Evolutionary conservation across 2,797 vertebrate species (phyloP), one percentile per base, ranked within the genome.

Genomic region (Tolypeutes matacus): DNA sequence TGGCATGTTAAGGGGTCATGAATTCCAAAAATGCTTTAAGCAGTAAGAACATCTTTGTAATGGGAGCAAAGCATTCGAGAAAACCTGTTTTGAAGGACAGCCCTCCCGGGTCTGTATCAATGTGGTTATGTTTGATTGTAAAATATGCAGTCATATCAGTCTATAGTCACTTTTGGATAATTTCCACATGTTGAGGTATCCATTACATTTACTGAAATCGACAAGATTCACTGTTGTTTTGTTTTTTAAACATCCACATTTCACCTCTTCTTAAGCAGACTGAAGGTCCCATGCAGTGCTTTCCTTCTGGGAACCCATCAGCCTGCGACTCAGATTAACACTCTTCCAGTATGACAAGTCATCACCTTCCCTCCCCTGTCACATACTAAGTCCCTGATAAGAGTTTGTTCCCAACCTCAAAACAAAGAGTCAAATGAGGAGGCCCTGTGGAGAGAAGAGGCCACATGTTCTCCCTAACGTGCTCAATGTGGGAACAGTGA

Each of bases 361-460:
- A 78, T 95, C 94, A 95, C 65, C 72, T 93, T 93, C 87, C 77
- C 64, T 97, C 93, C 96, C 58, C 51, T 60, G 83, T 73, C 95
- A 14, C 1, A 2, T 93, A 84, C 94, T 95, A 97, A 34, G 76
- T 25, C 42, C 87, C 88, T 91, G 96, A 96, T 97, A 96, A 97
- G 83, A 34, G 88, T 95, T 91, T 31, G 53, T 29, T 96, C 92
- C 88, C 86, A 92, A 15, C 46, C 93, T 89, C 42, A 94, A 84
- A 81, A 34, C 53, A 93, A 58, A 42, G 25, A 90, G 84, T 90
- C 67, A 95, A 72, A 86, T 21, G n/a, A 49, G 21, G 87, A 3
- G 70, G 15, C 56, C 69, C 75, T 25, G 77, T 81, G 77, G 65
- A 81, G 81, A 91, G 60, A 20, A 96, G 78, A 89, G 75, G 46